Evolutionary conservation across 2,888 invertebrate species (phyloP).

Genomic region (Smittia aterrima): DNA sequence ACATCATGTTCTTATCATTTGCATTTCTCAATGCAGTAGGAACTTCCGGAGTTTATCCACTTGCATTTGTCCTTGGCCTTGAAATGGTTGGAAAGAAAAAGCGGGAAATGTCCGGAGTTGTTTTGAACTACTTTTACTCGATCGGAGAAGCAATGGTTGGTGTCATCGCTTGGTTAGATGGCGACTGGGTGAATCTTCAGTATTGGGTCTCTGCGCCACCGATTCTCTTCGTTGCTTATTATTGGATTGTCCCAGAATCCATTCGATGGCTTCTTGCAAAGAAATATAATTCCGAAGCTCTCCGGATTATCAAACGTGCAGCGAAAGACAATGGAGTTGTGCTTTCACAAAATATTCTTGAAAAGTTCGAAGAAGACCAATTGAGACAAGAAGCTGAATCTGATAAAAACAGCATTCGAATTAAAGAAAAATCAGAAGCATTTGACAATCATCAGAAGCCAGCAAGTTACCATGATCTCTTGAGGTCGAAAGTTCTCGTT

Average conservation of each 20-base stretch:
- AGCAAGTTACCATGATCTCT: not conserved
- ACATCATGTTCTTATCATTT: constrained; percentile 57
- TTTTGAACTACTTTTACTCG: constrained; percentile 64
- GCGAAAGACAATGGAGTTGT: constrained; percentile 59
- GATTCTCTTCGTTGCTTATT: constrained; percentile 59
- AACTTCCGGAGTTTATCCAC: constrained; percentile 61
- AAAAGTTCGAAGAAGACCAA: constrained; percentile 51
- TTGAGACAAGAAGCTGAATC: not conserved
- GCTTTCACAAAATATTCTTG: constrained; percentile 54
- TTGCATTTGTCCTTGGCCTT: constrained; percentile 62
- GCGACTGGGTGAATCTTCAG: constrained; percentile 62
- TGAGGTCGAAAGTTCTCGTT: not conserved
- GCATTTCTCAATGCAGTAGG: constrained; percentile 61
- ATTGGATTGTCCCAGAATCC: constrained; percentile 66
- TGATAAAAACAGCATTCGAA: not conserved
- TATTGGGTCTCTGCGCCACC: constrained; percentile 61
- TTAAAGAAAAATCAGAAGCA: not conserved
- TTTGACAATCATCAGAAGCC: not conserved
- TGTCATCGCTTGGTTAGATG: constrained; percentile 59
- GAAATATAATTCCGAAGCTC: constrained; percentile 57
- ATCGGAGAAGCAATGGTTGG: constrained; percentile 64
- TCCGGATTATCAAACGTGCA: constrained; percentile 57
- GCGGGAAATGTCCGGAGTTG: constrained; percentile 62
- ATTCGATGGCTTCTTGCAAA: constrained; percentile 65
- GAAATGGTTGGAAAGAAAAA: constrained; percentile 65